These are phyloP conservation scores for Pogonomyrmex californicus DNA, from an alignment of 1,140 invertebrate genomes.

Conservation along the genomic window DNA sequence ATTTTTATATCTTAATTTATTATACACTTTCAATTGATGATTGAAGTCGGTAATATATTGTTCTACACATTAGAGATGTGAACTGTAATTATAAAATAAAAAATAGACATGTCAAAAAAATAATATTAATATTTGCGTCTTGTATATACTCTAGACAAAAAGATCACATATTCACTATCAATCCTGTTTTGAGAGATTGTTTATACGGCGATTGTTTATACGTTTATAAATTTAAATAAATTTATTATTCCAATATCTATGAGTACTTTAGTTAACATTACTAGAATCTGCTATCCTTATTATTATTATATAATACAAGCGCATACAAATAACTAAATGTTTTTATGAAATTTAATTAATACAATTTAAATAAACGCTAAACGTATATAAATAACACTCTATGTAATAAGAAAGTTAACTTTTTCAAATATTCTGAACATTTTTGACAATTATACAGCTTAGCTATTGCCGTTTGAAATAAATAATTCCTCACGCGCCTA, in stretches of 20 bases:
- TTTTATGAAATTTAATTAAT: not conserved
- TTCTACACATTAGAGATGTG: not conserved
- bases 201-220: no score
- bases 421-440: no score
- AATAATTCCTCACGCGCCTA: no score
- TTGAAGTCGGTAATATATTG: not conserved
- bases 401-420: not conserved
- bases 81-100: not conserved
- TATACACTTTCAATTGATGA: not conserved
- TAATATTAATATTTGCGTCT: not conserved
- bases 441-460: no score
- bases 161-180: not conserved
- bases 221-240: not conserved
- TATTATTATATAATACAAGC: not conserved
- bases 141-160: not conserved
- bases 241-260: not conserved
- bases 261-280: not conserved
- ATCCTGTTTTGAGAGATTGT: not conserved
- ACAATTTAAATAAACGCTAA: no score
- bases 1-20: not conserved
- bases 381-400: not conserved
- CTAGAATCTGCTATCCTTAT: not conserved
- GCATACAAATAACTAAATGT: not conserved
- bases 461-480: no score
- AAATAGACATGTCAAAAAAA: not conserved